Conservation (phyloP, 2,113 vertebrate genomes). For the Hylia prasina region DNA sequence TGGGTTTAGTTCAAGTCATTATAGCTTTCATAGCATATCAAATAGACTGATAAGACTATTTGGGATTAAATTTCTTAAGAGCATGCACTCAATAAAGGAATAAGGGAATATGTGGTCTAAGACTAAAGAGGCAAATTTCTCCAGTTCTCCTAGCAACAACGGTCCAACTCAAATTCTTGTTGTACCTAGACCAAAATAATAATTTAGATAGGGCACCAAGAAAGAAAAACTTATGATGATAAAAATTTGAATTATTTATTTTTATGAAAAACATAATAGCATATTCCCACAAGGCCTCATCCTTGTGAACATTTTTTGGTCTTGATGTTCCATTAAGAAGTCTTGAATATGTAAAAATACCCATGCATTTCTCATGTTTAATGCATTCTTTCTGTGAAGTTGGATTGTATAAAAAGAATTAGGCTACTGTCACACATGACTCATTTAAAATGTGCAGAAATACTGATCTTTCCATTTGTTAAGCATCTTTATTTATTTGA, state of each 20-base stretch:
- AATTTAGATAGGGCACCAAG: background rate
- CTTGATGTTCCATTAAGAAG: background rate
- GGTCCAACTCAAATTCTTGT: background rate
- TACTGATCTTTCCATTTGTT: slow-evolving; percentile 46
- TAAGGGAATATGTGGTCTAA: background rate
- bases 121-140: background rate
- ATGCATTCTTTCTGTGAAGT: background rate
- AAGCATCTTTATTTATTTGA: slow-evolving; percentile 37
- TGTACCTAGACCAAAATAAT: background rate
- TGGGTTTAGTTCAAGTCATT: background rate
- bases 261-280: background rate
- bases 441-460: slow-evolving; percentile 36
- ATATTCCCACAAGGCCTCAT: background rate
- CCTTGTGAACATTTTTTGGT: background rate
- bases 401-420: background rate
- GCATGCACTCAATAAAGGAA: background rate
- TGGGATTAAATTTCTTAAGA: background rate
- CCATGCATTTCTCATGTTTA: background rate
- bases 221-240: background rate
- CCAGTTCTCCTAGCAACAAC: background rate
- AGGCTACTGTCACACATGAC: background rate
- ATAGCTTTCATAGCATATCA: background rate
- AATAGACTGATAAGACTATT: background rate
- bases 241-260: background rate
- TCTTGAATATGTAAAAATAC: slow-evolving; percentile 24